Evolutionary conservation across 2,797 vertebrate species (phyloP).

Genomic region (Stomatorhinus walkeri): DNA sequence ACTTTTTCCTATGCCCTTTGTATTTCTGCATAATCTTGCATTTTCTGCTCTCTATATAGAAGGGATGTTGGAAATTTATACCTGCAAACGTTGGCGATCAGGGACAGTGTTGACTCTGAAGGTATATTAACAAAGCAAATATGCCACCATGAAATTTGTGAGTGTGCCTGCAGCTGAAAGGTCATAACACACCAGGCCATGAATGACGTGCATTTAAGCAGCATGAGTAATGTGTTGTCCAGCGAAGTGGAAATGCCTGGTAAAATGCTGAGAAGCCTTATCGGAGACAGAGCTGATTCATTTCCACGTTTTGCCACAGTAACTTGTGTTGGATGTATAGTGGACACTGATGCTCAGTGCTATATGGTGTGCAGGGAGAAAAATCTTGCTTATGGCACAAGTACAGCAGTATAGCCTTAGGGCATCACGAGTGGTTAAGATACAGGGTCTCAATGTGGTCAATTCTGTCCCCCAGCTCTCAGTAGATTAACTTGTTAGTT

Average conservation of each 20-base stretch:
- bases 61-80: neutral
- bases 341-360: neutral
- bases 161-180: neutral
- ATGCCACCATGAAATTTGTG: neutral
- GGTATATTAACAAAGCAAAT: conserved; percentile 6
- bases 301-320: neutral
- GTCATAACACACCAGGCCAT: neutral
- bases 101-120: neutral
- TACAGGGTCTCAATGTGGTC: neutral
- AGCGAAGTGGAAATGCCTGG: neutral
- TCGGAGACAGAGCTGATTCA: neutral
- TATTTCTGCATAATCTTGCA: neutral
- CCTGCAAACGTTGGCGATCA: neutral
- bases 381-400: neutral
- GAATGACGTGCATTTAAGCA: neutral
- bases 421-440: neutral
- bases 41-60: neutral
- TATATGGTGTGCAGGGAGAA: neutral
- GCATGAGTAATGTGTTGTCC: neutral
- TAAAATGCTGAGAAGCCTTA: neutral
- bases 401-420: neutral
- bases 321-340: neutral
- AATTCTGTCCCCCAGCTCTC: neutral
- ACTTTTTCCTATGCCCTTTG: neutral
- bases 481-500: neutral